Evolutionary conservation across 2,888 invertebrate species (phyloP).

Genomic region (Lepidonotus clava): DNA sequence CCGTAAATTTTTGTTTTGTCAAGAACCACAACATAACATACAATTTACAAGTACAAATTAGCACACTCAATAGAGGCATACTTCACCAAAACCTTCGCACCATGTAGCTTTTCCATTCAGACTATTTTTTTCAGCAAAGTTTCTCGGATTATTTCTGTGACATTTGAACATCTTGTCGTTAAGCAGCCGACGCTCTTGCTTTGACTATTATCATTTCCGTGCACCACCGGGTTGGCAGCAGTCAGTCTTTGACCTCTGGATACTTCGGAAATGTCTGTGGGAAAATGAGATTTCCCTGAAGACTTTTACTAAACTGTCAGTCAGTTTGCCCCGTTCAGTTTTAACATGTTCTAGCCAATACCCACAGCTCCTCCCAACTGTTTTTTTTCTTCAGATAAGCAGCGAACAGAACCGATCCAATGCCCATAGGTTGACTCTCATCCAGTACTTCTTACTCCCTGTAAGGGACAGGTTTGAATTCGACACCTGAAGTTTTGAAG

Average conservation of each 20-base stretch:
- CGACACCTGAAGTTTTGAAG: too few species aligned
- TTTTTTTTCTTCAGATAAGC: too few species aligned
- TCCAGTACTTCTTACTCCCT: too few species aligned
- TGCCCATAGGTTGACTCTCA: too few species aligned
- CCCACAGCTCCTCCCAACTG: not conserved
- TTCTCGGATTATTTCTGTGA: too few species aligned
- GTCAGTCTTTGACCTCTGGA: not conserved
- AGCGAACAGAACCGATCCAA: too few species aligned
- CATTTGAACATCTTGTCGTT: too few species aligned
- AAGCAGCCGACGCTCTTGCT: not conserved
- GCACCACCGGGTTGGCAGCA: not conserved
- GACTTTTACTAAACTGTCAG: too few species aligned
- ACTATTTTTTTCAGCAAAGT: not conserved
- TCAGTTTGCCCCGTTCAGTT: not conserved
- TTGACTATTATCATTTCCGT: not conserved
- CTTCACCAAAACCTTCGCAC: not conserved
- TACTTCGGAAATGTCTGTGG: not conserved
- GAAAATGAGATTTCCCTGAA: not conserved
- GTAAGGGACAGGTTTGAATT: too few species aligned
- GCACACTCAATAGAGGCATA: slow-evolving; percentile 32
- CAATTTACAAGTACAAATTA: slow-evolving; percentile 41
- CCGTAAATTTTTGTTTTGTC: not conserved
- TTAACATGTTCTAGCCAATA: not conserved
- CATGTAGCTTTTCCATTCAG: not conserved
- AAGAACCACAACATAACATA: slow-evolving; percentile 40